Evolutionary conservation across 2,888 invertebrate species (phyloP).

Genomic region (Apodemia duryi): DNA sequence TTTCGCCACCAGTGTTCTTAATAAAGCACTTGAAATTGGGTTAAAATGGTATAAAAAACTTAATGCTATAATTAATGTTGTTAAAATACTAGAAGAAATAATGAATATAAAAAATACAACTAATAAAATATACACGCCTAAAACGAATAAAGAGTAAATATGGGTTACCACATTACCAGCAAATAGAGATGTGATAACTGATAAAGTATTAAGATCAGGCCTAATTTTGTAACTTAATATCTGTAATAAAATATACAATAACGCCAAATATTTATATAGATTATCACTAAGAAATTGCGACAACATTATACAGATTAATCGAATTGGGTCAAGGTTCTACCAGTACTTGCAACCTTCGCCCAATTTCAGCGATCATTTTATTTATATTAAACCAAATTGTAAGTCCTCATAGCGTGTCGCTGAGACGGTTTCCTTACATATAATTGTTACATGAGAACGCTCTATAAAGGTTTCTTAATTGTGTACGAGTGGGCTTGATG

Average conservation of each 20-base stretch:
- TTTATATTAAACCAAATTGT: conserved; percentile 56
- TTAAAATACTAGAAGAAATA: too few species aligned
- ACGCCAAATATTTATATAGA: not conserved
- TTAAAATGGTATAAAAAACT: too few species aligned
- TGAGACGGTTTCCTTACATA: conserved; percentile 40
- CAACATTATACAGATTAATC: not conserved
- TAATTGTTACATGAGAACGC: conserved; percentile 58
- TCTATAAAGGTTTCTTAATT: conserved; percentile 55
- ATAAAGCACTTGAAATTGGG: too few species aligned
- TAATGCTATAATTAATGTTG: too few species aligned
- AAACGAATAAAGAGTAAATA: too few species aligned
- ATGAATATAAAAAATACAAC: too few species aligned
- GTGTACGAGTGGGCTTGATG: conserved; percentile 50
- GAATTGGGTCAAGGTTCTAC: conserved; percentile 58
- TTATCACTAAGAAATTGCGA: conserved; percentile 5
- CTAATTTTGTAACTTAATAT: not conserved
- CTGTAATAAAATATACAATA: not conserved
- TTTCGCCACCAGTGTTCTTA: too few species aligned
- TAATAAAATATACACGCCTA: too few species aligned
- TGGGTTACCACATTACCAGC: too few species aligned
- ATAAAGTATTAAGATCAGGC: not conserved
- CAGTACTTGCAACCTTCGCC: conserved; percentile 38
- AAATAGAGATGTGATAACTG: too few species aligned
- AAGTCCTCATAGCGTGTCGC: conserved; percentile 49
- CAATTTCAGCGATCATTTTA: conserved; percentile 51